Evolutionary conservation across 2,797 vertebrate genomes (phyloP), one percentile per base, ranked within the genome.

Genomic region (Dicrostonyx torquatus): DNA sequence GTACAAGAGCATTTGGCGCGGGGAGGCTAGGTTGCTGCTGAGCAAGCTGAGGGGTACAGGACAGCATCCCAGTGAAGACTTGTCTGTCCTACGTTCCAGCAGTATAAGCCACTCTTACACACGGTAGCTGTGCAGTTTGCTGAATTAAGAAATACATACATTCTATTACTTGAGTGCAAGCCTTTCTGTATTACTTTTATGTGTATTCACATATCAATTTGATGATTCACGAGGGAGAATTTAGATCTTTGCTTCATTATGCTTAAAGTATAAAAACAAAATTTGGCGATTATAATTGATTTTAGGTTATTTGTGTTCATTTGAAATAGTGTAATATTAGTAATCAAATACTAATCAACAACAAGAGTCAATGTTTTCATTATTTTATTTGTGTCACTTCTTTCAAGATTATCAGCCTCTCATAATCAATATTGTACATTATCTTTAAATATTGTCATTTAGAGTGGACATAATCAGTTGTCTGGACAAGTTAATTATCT

Each of bases 401-500:
- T 40, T 10, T 90, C n/a, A 76, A 82, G 55, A 15, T 90, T 95
- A 92, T 93, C 17, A 66, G 26, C 12, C 78, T 93, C 37, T 90
- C 66, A 14, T 50, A 93, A 50, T 97, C 92, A 90, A 76, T 90
- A 93, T 77, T 82, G 20, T 70, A 6, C 96, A 24, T 89, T 79
- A 88, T 73, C 20, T 50, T 72, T 93, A 76, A 90, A 1, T 95
- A 85, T 77, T 95, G 55, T 66, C 43, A 78, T 43, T 93, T 73
- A 11, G 45, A 72, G 48, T 40, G 58, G 73, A 88, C 17, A 12
- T 76, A 76, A 87, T 91, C 37, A 70, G 0, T 96, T 96, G n/a
- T 92, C 66, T 85, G 76, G 89, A 66, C 87, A 93, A 96, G 29
- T 93, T 96, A 95, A 91, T 95, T 91, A 89, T 90, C 53, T 12